Base-by-base conservation (phyloP, 2,797 vertebrate species). In the Moxostoma hubbsi region DNA sequence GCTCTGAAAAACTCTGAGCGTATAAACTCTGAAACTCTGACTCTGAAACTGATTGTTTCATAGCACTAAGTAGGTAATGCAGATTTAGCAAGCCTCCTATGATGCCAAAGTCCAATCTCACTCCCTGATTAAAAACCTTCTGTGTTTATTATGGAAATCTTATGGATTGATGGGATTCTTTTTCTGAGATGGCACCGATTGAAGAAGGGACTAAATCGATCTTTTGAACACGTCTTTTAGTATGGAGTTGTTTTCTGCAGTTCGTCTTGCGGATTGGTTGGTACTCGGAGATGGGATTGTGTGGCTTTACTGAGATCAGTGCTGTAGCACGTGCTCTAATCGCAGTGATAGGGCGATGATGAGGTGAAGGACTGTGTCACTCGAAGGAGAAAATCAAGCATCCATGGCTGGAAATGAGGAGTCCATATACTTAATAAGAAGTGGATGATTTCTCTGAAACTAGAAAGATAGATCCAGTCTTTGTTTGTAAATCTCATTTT, bases 151-250 rank as follows among this genome's bases (percentile, higher is more conserved):
- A 89, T 90, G 80, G 88, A 90, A 89, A 84, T 77, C 83, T 81
- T 15, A 69, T 57, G 80, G 81, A 85, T 85, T 86, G 87, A 85
- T 68, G 64, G 83, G 90, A 85, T 86, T 88, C 87, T 86, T 72
- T 79, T 72, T 49, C 75, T 65, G 77, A 83, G 86, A 73, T 46
- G 82, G 79, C 84, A 80, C 86, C 89, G 89, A 90, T 91, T 92
- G 92, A 89, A 90, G 84, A 90, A 89, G 90, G 89, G 89, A 92
- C 91, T 88, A 90, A 92, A 88, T 76, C 81, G 79, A 90, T 93
- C 86, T 88, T 87, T 85, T 85, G 88, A 90, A 90, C 68, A 12
- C 1, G 50, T 75, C 86, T 93, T 91, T 92, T 86, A 90, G 91
- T 91, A 47, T 82, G 84, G 91, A 86, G 87, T 89, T 89, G 87